Evolutionary conservation across 2,113 vertebrate species (phyloP).

Genomic region (Prietella phreatophila): DNA sequence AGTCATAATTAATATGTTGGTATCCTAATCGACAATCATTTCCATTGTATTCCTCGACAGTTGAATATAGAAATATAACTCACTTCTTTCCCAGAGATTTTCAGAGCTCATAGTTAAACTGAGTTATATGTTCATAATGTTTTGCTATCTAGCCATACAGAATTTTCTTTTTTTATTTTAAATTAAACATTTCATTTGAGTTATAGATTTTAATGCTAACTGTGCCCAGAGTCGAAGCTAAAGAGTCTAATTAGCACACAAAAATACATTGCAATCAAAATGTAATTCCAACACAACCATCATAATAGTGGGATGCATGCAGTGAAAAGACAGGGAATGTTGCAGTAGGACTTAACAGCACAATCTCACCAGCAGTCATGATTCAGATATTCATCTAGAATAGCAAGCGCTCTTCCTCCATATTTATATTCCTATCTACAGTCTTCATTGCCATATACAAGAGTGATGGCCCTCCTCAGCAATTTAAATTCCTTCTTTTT

Average conservation of each 20-base stretch:
- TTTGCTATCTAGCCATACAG: neutral
- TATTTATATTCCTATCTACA: constrained; percentile 35
- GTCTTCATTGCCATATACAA: constrained; percentile 35
- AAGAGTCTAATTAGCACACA: neutral
- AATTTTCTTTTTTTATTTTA: neutral
- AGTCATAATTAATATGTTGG: neutral
- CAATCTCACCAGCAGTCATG: constrained; percentile 17
- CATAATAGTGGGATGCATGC: no score
- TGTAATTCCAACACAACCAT: neutral
- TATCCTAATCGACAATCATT: neutral
- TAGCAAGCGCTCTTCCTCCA: constrained; percentile 18
- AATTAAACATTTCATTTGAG: neutral
- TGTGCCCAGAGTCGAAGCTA: neutral
- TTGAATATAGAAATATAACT: neutral
- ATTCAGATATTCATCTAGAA: constrained; percentile 35
- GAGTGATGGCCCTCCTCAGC: constrained; percentile 36
- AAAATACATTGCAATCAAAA: neutral
- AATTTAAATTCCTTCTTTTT: constrained; percentile 45
- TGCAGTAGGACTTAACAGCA: constrained; percentile 7
- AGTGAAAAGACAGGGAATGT: neutral
- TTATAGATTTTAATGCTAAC: neutral
- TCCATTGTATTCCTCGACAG: neutral
- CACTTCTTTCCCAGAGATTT: neutral
- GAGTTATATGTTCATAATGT: neutral
- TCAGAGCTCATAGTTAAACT: neutral